Evolutionary conservation across 2,888 invertebrate genomes (phyloP).

Genomic region (Arctia plantaginis): DNA sequence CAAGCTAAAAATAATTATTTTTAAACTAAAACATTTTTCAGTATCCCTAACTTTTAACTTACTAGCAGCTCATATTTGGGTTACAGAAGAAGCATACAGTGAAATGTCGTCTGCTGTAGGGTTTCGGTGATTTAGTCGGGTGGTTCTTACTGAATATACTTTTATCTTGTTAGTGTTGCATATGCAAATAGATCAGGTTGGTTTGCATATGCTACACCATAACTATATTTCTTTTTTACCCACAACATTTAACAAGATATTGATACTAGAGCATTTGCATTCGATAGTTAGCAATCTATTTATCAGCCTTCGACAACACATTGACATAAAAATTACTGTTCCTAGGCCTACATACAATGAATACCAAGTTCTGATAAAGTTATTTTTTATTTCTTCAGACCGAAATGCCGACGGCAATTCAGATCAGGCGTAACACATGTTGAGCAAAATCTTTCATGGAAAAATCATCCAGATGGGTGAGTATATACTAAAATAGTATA

Average conservation of each 20-base stretch:
- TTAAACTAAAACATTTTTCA: background rate
- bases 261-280: background rate
- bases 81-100: background rate
- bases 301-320: background rate
- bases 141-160: background rate
- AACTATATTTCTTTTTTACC: background rate
- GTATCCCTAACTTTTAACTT: background rate
- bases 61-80: background rate
- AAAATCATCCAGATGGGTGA: slow-evolving; percentile 78
- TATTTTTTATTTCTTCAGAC: slow-evolving; percentile 51
- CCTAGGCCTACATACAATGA: background rate
- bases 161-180: too few species aligned
- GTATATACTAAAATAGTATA: too few species aligned
- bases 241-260: background rate
- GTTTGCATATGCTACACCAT: background rate
- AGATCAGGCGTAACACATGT: slow-evolving; percentile 74
- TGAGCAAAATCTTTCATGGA: slow-evolving; percentile 73
- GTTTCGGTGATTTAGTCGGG: background rate
- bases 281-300: background rate
- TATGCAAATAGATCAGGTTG: too few species aligned
- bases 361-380: background rate
- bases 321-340: background rate
- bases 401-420: slow-evolving; percentile 76
- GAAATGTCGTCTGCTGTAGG: background rate
- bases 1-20: background rate